Conservation (phyloP, 2,888 invertebrate species). For the Bombyx huttoni region DNA sequence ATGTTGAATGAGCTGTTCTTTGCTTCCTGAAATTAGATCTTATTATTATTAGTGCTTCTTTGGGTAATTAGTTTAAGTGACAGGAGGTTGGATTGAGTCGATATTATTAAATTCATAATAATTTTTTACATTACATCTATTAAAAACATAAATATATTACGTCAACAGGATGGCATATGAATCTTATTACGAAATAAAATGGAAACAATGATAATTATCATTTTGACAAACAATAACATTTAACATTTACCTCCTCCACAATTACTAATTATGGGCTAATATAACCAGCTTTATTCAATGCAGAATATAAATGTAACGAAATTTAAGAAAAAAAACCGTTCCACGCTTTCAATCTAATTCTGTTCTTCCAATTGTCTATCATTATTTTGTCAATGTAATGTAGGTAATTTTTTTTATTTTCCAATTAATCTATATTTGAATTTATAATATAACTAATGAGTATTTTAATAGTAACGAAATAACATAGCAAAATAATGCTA, state of each 20-base stretch:
- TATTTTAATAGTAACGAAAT: background rate
- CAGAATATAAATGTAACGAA: conserved; percentile 17
- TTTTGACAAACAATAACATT: too few species aligned
- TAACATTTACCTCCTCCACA: background rate
- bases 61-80: background rate
- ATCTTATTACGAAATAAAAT: background rate
- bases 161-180: background rate
- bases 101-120: background rate
- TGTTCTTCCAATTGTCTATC: conserved; percentile 21
- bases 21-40: conserved; percentile 27
- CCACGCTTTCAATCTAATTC: conserved; percentile 16
- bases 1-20: conserved; percentile 27
- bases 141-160: background rate
- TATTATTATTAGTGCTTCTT: background rate
- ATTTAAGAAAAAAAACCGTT: too few species aligned
- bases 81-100: background rate
- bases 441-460: conserved; percentile 18
- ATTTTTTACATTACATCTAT: too few species aligned
- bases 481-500: background rate
- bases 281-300: conserved; percentile 17
- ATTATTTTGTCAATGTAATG: conserved; percentile 31
- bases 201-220: background rate
- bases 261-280: conserved; percentile 7
- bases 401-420: conserved; percentile 24
- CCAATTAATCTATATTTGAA: conserved; percentile 34